Evolutionary conservation across 2,888 invertebrate species (phyloP), one percentile per base, ranked within the genome.

Genomic region (Leptothorax acervorum): DNA sequence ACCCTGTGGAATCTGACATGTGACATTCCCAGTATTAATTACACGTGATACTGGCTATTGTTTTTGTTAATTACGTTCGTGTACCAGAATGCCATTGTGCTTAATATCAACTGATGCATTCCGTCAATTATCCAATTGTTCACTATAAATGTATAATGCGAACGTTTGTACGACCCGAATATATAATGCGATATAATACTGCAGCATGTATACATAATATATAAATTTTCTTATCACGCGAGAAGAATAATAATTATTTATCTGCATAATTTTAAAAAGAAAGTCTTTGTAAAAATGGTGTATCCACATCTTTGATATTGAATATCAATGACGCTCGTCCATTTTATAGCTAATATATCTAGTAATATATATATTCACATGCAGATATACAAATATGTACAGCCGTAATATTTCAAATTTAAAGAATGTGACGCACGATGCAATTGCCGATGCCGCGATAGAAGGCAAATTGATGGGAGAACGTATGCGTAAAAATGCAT

Each of bases 21-120:
- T 5, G 39, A 55, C 31, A n/a, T 78, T 68, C 48, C 31, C 70
- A 35, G 35, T 70, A 70, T 79, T 57, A 57, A 78, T 78, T 79
- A 35, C 55, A 53, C n/a, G 9, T 45, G n/a, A 57, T 70, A n/a
- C 31, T 12, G 31, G 45, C 31, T 42, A 65, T 65, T 76, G 75
- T 66, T 51, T 78, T 66, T 78, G 55, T 42, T 55, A 66, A 78
- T 78, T 78, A 42, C 42, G 11, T 42, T 53, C 42, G 42, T 23
- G 39, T 42, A 12, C 11, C 11, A 42, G 66, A 55, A 53, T 3
- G 28, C 23, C 39, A 42, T 65, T 53, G 11, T 28, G 31, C 31
- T 28, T n/a, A 66, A 78, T 78, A 45, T 5, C 53, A 68, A 45
- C 18, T 42, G 42, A 45, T 28, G 11, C 55, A 60, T 57, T 78